Evolutionary conservation across 2,113 vertebrate genomes (phyloP), one percentile per base, ranked within the genome.

Genomic region (Nettapus auritus): DNA sequence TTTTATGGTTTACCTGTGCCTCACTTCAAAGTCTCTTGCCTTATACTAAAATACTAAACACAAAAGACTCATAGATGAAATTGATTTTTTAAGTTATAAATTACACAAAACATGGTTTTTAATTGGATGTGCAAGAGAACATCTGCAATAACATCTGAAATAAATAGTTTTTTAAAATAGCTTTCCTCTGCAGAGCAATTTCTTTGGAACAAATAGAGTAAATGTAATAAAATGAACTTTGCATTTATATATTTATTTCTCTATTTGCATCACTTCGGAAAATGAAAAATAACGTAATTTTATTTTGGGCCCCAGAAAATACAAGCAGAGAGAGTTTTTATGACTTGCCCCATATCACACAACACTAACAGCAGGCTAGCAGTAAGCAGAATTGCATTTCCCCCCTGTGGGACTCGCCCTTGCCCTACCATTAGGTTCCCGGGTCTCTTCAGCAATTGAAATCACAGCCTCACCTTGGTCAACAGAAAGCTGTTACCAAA

Each of bases 81-180:
- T 95, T 44, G 84, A 95, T 84, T 88, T 83, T 56, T 15, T 40
- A 79, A 50, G 77, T 87, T 91, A 85, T 56, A 95, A 95, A 95
- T 93, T 38, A 79, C 93, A 87, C 48, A 20, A 85, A 94, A 69
- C 75, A 2, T 8, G 75, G 13, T 1, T 92, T 93, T 93, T 95
- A 95, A 96, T 96, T 96, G 82, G 82, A 82, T 85, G 85, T 79
- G 81, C 92, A 40, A 73, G 62, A 89, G 62, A 82, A 93, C 67
- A 57, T 85, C 82, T 68, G 75, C 85, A 73, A 9, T 55, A 22
- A 63, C 11, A 28, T 42, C 84, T 8, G 53, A 93, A 93, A 91
- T 63, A 87, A 95, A 94, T 52, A 10, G 70, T 16, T 69, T 59
- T 96, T 71, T 87, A 89, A 96, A 96, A 96, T 89, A 94, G 46